Evolutionary conservation across 2,797 vertebrate species (phyloP).

Genomic region (Miichthys miiuy): DNA sequence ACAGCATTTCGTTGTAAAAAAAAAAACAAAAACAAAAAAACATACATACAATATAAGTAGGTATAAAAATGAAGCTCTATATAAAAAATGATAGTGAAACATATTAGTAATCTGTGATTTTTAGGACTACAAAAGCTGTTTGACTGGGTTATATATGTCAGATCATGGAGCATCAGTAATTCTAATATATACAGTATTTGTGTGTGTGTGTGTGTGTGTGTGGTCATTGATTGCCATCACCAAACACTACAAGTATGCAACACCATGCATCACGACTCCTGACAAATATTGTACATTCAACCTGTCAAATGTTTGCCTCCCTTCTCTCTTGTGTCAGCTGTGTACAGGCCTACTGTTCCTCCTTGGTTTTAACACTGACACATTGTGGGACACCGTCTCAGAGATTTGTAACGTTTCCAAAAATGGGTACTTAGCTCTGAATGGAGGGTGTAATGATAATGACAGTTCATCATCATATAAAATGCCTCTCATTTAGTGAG

Average conservation of each 20-base stretch:
- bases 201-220: background rate
- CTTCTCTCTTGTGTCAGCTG: slow-evolving; percentile 42
- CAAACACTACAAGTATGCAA: slow-evolving; percentile 37
- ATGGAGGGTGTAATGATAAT: slow-evolving; percentile 73
- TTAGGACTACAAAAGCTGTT: background rate
- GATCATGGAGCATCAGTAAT: background rate
- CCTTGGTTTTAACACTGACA: slow-evolving; percentile 46
- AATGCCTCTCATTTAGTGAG: slow-evolving; percentile 69
- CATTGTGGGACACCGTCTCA: slow-evolving; percentile 52
- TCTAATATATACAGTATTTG: background rate
- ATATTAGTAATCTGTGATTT: background rate
- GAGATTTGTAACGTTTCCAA: slow-evolving; percentile 72
- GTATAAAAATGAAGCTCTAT: background rate
- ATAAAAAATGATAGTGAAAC: background rate
- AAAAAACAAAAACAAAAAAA: background rate
- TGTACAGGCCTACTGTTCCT: slow-evolving; percentile 58
- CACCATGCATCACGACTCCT: slow-evolving; percentile 38
- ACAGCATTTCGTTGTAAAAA: background rate
- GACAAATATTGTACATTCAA: slow-evolving; percentile 45
- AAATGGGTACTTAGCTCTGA: slow-evolving; percentile 68
- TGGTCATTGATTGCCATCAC: slow-evolving; percentile 34
- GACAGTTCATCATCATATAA: slow-evolving; percentile 75
- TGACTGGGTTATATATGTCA: background rate
- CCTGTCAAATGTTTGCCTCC: slow-evolving; percentile 50
- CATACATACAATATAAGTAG: background rate